phyloP scores from a whole-genome alignment of 2,113 vertebrate genomes.

The Capricornis sumatraensis region DNA sequence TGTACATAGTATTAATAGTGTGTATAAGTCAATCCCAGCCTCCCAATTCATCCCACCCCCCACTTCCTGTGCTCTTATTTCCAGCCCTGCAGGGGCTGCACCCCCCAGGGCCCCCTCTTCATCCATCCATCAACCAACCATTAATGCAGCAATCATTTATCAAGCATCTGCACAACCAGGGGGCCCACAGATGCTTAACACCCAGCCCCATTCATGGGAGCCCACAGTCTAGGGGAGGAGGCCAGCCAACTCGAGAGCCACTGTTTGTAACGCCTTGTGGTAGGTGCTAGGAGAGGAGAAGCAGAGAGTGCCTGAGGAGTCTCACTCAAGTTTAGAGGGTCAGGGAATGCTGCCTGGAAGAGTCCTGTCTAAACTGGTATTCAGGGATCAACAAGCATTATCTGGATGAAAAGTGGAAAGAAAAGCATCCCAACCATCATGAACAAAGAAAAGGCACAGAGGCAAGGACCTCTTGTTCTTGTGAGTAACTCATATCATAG shows the following conservation, averaged over 20 bases:
- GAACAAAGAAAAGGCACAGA: neutral
- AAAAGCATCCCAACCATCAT: neutral
- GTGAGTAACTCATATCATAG: neutral
- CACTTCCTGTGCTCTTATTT: neutral
- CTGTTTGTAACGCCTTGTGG: neutral
- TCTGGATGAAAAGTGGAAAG: neutral
- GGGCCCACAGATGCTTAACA: neutral
- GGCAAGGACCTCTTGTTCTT: neutral
- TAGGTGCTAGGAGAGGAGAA: neutral
- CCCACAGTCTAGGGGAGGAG: neutral
- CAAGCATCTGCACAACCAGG: neutral
- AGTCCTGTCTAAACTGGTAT: neutral
- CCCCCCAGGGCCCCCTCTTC: neutral
- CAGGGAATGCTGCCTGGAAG: neutral
- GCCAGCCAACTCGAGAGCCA: fast-evolving
- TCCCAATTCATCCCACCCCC: neutral
- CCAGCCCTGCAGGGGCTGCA: neutral
- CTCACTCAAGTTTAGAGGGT: neutral
- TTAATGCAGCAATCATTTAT: neutral
- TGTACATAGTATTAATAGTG: neutral
- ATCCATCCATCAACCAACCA: neutral
- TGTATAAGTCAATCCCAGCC: neutral
- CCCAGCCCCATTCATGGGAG: neutral
- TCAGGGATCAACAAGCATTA: neutral
- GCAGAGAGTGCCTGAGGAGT: neutral